phyloP scores from a whole-genome alignment of 1,140 invertebrate genomes.

The Macrostomum lignano region DNA sequence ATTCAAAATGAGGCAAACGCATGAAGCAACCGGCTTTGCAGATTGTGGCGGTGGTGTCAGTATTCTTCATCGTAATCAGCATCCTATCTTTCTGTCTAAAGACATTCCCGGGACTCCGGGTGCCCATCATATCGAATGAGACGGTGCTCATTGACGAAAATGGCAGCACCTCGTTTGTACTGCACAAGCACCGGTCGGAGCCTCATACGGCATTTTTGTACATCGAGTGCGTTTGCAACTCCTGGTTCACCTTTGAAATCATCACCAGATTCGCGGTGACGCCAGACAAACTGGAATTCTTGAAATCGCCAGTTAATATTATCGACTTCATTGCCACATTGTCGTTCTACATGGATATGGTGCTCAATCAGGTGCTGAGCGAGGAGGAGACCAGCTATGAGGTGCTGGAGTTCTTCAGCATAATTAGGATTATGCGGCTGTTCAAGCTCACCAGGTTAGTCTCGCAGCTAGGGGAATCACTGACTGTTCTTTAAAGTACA shows the following conservation, averaged over 20 bases:
- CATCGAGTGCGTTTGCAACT: constrained; percentile 6
- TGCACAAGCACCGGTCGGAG: constrained; percentile 49
- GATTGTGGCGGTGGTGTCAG: constrained; percentile 54
- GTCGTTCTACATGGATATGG: constrained; percentile 18
- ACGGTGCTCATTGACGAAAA: constrained; percentile 26
- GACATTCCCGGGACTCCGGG: constrained; percentile 56
- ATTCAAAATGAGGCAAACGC: too few relatives aligned
- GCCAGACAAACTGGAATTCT: constrained; percentile 17
- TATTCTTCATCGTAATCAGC: constrained; percentile 69
- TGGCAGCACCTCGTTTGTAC: constrained; percentile 51
- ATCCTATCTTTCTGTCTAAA: constrained; percentile 74
- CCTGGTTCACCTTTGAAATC: constrained; percentile 1
- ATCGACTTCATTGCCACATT: constrained; percentile 27
- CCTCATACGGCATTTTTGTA: constrained; percentile 15
- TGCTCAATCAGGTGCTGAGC: constrained; percentile 9
- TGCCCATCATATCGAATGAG: constrained; percentile 57
- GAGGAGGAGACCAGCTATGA: constrained; percentile 30
- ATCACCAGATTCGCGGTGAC: not conserved
- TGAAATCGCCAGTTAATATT: constrained; percentile 22
- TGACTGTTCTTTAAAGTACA: too few relatives aligned
- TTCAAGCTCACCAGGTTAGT: constrained; percentile 19
- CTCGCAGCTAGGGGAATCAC: too few relatives aligned
- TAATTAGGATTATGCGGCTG: constrained; percentile 18
- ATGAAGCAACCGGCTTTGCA: too few relatives aligned
- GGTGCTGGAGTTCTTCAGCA: constrained; percentile 12